Base-by-base conservation (phyloP, 2,888 invertebrate genomes). In the Pseudococcus viburni region DNA sequence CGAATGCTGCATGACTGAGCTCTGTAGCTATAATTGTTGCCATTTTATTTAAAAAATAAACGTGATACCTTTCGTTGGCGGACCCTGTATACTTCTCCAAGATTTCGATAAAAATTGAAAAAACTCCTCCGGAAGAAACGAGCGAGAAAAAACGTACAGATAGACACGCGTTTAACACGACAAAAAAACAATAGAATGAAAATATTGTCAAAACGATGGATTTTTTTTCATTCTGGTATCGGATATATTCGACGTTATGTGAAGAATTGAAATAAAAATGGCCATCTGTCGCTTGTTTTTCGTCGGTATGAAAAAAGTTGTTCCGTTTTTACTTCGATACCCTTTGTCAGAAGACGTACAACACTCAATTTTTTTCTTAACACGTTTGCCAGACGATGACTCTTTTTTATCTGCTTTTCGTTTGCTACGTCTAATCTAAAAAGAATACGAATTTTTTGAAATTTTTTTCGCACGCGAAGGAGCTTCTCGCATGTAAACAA, bases 251-350 rank as follows among this genome's bases (percentile, higher is more conserved):
- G 26, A 19, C 73, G 73, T 39, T 33, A 26, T 33, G 73, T 73
- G 33, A 73, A 73, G 73, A 73, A 73, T 73, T 73, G 73, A 73
- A 73, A 73, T 73, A 73, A 73, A 73, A 73, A 73, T 73, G 33
- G 73, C 73, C 73, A 73, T 73, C 26, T 73, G 73, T 73, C 73
- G 73, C 73, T 73, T 73, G 73, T 73, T 73, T 73, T 73, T 73
- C 73, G 73, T 73, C 5, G 33, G 33, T 73, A 42, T 42, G 26
- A 33, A 42, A 39, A 33, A 73, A 39, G 64, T 73, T 73, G 73
- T 73, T 73, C 33, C 33, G 33, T 33, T 73, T 33, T 73, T 42
- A 6, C 42, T 42, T 42, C 9, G 42, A 17, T 33, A 73, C 73
- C 33, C 33, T 73, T 73, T 73, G 17, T 73, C 33, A 33, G 39